Evolutionary conservation across 2,113 vertebrate species (phyloP), one percentile per base, ranked within the genome.

Genomic region (Kryptolebias marmoratus): DNA sequence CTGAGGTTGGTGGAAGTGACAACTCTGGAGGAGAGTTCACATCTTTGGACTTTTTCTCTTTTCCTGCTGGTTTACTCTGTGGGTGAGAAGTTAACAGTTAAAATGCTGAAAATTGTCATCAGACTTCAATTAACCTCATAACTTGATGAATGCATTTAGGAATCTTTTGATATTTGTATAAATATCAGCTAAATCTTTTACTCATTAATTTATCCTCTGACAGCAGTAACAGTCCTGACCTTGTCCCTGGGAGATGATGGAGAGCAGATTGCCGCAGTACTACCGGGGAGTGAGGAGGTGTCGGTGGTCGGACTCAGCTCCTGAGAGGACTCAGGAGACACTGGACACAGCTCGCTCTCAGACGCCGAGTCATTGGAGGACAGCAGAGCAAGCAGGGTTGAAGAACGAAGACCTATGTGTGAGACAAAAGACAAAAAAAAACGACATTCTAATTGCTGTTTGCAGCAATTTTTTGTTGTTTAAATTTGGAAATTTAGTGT

Each of bases 321-420:
- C 88, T 90, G 92, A 52, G 88, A 89, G 42, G 69, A 89, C 74
- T 84, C 80, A 0, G 88, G 61, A 64, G 87, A 91, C 53, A 39
- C 83, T 27, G 93, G 71, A 58, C 86, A 77, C 50, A 77, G 53
- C 65, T 90, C 92, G 0, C 90, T 92, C 73, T 95, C 94, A 0
- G 93, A 87, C 18, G 87, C 70, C 0, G 95, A 92, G 45, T 95
- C 95, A 22, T 90, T 94, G 78, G 96, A 94, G 32, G 95, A 95
- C 76, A 97, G 90, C 86, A 98, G 82, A 60, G 94, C 94, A 18
- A 99, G 94, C 79, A 98, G 91, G 61, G 96, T 94, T n/a, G 93
- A 94, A 11, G 95, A 93, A 71, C 95, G 95, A n/a, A 97, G 92
- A 86, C 95, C 98, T 98, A 67, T 0, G 9, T 27, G n/a, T 68